Base-by-base conservation (phyloP, 2,797 vertebrate species). In the Pyrocephalus nanus region DNA sequence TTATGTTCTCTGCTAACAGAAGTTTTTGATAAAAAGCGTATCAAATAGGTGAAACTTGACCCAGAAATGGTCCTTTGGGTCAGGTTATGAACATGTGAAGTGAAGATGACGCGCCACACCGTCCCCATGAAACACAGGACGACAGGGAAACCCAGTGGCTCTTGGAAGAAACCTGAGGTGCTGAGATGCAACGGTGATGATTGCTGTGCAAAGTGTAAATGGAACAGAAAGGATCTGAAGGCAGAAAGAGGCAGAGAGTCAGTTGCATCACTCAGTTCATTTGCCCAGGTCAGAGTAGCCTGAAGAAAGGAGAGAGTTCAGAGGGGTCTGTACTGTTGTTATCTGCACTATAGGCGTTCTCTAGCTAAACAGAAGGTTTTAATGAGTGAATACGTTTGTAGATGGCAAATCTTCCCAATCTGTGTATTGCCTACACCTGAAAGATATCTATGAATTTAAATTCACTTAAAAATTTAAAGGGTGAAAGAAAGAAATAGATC, bases 241-340 rank as follows among this genome's bases (percentile, higher is more conserved):
- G 78, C 45, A 74, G n/a, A 57, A 88, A 48, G 58, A 73, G n/a
- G 48, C 21, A 88, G 36, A 58, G 38, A 1, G 2, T 20, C 72
- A 51, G 47, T 16, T 7, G 0, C 54, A 72, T 61, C 70, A 36
- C 30, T 75, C 51, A 58, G 57, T 15, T 77, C 57, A 54, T 90
- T 90, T 51, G 61, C 67, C n/a, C 69, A 66, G 42, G 79, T 72
- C 70, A 7, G 20, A 77, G 21, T 3, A 77, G 32, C 38, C 42
- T 86, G 65, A 83, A 84, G 34, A 64, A 93, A 74, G 32, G 38
- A 77, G 12, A 29, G 64, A n/a, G 23, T n/a, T 80, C 61, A 71
- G 91, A 73, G 34, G 9, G 9, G 8, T 42, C 75, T 69, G 53
- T 32, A 20, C 34, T 55, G 15, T 12, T 62, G 55, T 4, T 73